Evolutionary conservation across 2,888 invertebrate species (phyloP).

Genomic region (Synergus japonicus): DNA sequence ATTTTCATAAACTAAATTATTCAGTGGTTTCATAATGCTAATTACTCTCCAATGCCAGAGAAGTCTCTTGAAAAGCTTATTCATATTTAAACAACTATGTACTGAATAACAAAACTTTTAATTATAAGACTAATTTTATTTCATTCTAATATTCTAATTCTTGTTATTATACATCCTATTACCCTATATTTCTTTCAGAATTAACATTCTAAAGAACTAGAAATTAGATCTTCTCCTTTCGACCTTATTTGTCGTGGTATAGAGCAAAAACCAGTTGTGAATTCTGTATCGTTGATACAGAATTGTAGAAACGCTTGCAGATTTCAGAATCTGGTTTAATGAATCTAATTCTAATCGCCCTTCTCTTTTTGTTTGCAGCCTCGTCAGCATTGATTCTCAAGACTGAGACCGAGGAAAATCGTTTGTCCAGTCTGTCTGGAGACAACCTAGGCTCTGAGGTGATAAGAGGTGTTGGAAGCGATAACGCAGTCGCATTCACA

Average conservation of each 20-base stretch:
- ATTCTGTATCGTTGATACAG: not conserved
- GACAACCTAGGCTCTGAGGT: slow-evolving; percentile 65
- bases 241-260: not conserved
- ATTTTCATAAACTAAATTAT: not conserved
- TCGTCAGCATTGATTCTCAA: slow-evolving; percentile 71
- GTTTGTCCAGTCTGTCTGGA: slow-evolving; percentile 68
- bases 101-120: not conserved
- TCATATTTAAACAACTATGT: not conserved
- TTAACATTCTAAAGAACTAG: too few species aligned
- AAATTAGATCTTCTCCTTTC: too few species aligned
- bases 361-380: slow-evolving; percentile 60
- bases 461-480: slow-evolving; percentile 68
- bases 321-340: slow-evolving; percentile 16
- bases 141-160: too few species aligned
- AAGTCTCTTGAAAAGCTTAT: not conserved
- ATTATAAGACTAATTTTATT: too few species aligned
- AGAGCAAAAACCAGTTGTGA: not conserved
- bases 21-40: not conserved
- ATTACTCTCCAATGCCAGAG: not conserved
- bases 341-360: slow-evolving; percentile 2
- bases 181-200: too few species aligned
- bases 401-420: slow-evolving; percentile 64
- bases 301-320: not conserved
- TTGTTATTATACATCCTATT: too few species aligned
- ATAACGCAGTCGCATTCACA: slow-evolving; percentile 71